Evolutionary conservation across 2,888 invertebrate genomes (phyloP).

Genomic region (Formica aserva): DNA sequence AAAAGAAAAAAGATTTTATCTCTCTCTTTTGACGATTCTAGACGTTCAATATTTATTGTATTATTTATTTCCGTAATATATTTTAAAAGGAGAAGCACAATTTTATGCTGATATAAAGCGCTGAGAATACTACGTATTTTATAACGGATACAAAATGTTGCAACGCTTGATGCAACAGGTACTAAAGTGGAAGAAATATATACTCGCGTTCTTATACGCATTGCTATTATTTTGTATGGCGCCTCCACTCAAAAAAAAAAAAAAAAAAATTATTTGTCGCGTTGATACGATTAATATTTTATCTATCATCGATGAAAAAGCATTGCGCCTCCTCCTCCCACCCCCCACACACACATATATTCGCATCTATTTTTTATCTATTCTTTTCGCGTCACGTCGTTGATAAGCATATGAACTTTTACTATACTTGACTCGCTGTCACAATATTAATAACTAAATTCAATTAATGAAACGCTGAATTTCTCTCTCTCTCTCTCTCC

Average conservation of each 20-base stretch:
- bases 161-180: slow-evolving; percentile 33
- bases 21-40: not conserved
- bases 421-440: not conserved
- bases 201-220: not conserved
- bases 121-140: not conserved
- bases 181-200: not conserved
- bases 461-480: not conserved
- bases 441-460: not conserved
- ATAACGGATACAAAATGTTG: not conserved
- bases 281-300: slow-evolving; percentile 14
- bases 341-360: not conserved
- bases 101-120: not conserved
- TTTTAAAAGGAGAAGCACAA: not conserved
- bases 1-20: not conserved
- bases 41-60: not conserved
- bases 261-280: not conserved
- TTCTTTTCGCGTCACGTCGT: not conserved
- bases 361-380: not conserved
- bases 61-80: not conserved
- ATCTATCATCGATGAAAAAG: not conserved
- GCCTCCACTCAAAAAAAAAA: not conserved
- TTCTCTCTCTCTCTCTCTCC: not conserved
- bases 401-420: slow-evolving; percentile 3
- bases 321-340: no score
- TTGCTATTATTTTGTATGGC: not conserved